phyloP scores from a whole-genome alignment of 2,113 vertebrate species.

The Corythoichthys haematopterus region DNA sequence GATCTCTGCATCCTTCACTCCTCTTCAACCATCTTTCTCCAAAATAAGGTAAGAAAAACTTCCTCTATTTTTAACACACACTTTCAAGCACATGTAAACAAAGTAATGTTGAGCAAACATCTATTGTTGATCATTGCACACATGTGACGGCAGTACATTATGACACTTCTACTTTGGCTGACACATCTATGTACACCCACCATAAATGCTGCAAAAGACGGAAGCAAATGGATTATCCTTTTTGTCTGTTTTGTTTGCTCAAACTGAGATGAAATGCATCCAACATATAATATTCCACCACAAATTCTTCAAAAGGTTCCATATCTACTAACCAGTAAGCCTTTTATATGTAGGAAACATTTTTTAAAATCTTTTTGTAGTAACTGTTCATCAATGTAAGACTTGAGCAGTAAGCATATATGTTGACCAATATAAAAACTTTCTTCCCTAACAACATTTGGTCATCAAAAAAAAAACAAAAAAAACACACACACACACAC shows the following conservation, averaged over 20 bases:
- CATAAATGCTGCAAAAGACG: not conserved
- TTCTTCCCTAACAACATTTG: no score
- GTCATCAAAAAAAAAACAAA: no score
- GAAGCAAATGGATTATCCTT: not conserved
- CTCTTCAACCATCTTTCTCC: conserved; percentile 27
- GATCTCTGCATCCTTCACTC: conserved; percentile 25
- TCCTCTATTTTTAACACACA: conserved; percentile 5
- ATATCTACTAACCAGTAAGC: no score
- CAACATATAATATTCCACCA: not conserved
- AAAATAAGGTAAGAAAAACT: conserved; percentile 69
- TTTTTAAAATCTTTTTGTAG: no score
- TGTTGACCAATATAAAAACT: no score
- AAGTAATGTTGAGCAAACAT: not conserved
- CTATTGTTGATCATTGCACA: not conserved
- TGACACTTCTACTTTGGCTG: conserved; percentile 4
- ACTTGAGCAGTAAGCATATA: no score
- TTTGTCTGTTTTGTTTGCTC: not conserved
- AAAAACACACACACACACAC: not conserved
- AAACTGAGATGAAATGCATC: not conserved
- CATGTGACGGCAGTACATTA: not conserved
- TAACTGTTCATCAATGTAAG: no score
- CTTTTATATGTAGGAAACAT: no score
- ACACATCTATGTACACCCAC: conserved; percentile 4
- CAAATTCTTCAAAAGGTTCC: not conserved
- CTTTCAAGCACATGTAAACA: conserved; percentile 15